These are phyloP conservation scores for Pseudomyrmex concolor DNA, from an alignment of 1,140 invertebrate species.

Conservation along the genomic window DNA sequence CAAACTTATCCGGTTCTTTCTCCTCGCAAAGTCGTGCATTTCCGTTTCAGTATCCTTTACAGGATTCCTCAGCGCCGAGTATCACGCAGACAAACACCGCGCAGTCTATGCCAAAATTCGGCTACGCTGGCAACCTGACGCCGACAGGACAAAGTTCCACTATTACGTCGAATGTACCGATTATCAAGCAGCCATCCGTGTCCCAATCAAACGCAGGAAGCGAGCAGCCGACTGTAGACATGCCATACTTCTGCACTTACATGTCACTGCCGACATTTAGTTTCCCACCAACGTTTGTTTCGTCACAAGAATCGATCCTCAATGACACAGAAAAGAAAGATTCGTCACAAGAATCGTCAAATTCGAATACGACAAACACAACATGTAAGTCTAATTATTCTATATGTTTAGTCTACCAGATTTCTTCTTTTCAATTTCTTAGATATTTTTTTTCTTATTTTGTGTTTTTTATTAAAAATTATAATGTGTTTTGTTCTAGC, in stretches of 20 bases:
- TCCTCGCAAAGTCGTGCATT: background rate
- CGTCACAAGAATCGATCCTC: background rate
- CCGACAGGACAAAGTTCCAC: background rate
- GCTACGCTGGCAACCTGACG: background rate
- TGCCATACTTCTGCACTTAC: slow-evolving; percentile 74
- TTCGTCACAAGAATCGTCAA: background rate
- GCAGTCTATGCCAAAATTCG: slow-evolving; percentile 14
- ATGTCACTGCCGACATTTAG: slow-evolving; percentile 69
- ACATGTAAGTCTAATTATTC: no score
- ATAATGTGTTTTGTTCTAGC: no score
- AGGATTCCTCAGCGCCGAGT: background rate
- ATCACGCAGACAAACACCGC: slow-evolving; percentile 35
- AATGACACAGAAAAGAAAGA: background rate
- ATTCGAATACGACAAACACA: no score
- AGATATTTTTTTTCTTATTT: no score
- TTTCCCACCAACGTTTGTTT: slow-evolving; percentile 58
- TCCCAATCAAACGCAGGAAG: background rate
- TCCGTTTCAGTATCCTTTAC: slow-evolving; percentile 11
- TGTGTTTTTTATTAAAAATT: no score
- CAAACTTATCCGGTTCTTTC: background rate
- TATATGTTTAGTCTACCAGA: background rate
- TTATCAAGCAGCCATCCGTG: slow-evolving; percentile 1
- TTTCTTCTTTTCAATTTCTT: background rate
- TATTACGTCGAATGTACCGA: background rate
- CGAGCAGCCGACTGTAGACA: slow-evolving; percentile 12